Conservation (phyloP, 2,797 vertebrate genomes). For the Ciconia nigra region DNA sequence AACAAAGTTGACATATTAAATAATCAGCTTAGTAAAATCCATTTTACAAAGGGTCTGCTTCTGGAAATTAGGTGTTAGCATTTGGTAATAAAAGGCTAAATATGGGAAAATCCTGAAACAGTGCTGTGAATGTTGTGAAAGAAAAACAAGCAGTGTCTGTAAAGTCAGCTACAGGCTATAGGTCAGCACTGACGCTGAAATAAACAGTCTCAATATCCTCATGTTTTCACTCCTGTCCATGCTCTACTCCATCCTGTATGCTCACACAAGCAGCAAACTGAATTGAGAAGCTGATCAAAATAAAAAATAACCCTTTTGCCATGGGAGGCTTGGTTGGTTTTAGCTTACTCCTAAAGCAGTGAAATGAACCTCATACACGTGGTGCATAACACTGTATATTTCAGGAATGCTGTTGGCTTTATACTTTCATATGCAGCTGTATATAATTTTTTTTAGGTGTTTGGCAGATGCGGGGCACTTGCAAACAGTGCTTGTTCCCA, state of each 20-base stretch:
- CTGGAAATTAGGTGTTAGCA: not conserved
- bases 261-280: not conserved
- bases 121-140: not conserved
- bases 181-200: not conserved
- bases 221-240: not conserved
- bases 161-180: not conserved
- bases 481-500: not conserved
- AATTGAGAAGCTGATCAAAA: not conserved
- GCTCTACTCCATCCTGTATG: not conserved
- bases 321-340: not conserved
- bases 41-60: not conserved
- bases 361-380: not conserved
- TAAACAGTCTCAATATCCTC: not conserved
- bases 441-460: not conserved
- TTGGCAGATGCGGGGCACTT: not conserved
- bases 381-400: not conserved
- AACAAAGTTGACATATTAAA: not conserved
- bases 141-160: not conserved
- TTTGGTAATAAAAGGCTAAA: not conserved
- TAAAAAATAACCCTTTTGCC: not conserved
- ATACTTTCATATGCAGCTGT: fast-evolving
- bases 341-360: not conserved
- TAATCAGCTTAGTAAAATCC: not conserved
- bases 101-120: not conserved
- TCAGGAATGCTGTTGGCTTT: not conserved